Evolutionary conservation across 2,113 vertebrate species (phyloP), one percentile per base, ranked within the genome.

Genomic region (Aphelocoma coerulescens): DNA sequence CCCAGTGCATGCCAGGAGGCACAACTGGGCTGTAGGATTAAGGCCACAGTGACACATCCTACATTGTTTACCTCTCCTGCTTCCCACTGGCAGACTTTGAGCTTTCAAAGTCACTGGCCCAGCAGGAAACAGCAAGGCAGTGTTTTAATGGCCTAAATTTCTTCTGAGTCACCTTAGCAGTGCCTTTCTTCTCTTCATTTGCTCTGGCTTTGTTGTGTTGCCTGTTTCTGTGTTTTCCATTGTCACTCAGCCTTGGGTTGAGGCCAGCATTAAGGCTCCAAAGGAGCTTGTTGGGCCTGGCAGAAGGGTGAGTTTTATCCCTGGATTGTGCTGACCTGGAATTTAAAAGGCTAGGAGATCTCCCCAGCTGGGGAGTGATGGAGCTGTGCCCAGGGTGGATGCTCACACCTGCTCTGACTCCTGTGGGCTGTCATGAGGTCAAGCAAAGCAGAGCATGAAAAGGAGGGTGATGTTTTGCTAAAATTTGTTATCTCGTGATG

Each of bases 61-160:
- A 3, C 51, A 33, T 80, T 55, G 54, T 89, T 69, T 52, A 11
- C 79, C 54, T 85, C 44, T 91, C 35, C 58, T 13, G 0, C 18
- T 94, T 84, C 84, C 86, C 37, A 44, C 59, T 1, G 16, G 76
- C 86, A 62, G 59, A 12, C 63, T 69, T 57, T 5, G 93, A 94
- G 72, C 91, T 91, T 77, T 80, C 79, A 52, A 78, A 94, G 65
- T 44, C 63, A 17, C 46, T n/a, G 43, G 7, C 46, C 49, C 49
- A 28, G 71, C 19, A 57, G 72, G 63, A 84, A 91, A 22, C n/a
- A 62, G 69, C 81, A 37, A 76, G 68, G 63, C 41, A 16, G 37
- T n/a, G 55, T 94, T 95, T 92, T 74, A 83, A 66, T 74, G 63
- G 79, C 86, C 89, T 86, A 4, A n/a, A 94, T 95, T 91, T 91